Conservation (phyloP, 1,140 invertebrate genomes). For the Solenopsis fugax region DNA sequence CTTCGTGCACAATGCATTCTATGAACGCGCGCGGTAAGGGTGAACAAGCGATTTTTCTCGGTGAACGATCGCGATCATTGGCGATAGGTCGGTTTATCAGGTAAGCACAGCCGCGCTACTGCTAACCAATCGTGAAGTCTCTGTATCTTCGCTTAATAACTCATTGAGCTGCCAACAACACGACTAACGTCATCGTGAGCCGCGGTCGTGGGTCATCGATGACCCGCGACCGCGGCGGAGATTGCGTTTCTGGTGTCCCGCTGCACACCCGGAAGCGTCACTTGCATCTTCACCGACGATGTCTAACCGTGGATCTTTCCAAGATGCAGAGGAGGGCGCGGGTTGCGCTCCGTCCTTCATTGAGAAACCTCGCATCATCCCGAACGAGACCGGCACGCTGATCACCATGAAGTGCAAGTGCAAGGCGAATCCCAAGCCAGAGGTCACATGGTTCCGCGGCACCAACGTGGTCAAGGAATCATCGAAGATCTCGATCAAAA, state of each 20-base stretch:
- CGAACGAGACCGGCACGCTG: conserved; percentile 97
- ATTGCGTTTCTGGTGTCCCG: conserved; percentile 1
- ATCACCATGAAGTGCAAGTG: conserved; percentile 98
- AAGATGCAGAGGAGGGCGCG: conserved; percentile 95
- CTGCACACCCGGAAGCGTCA: conserved; percentile 10
- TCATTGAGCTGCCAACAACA: conserved; percentile 46
- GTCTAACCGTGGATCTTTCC: conserved; percentile 85
- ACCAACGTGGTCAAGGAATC: conserved; percentile 94
- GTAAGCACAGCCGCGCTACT: conserved; percentile 66
- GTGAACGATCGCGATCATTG: conserved; percentile 26
- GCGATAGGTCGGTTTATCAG: conserved; percentile 31
- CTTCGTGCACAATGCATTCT: conserved; percentile 21
- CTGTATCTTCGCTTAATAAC: conserved; percentile 64
- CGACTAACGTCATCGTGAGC: conserved; percentile 50
- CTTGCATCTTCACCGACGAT: neutral
- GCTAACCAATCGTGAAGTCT: conserved; percentile 67
- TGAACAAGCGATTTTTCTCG: conserved; percentile 16
- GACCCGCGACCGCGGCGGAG: conserved; percentile 21
- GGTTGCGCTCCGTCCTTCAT: conserved; percentile 97
- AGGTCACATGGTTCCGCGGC: conserved; percentile 96
- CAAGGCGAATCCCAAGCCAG: conserved; percentile 96
- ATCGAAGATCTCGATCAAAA: conserved; percentile 94
- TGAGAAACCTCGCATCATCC: conserved; percentile 98
- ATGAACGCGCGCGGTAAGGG: conserved; percentile 21
- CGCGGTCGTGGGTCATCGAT: conserved; percentile 18